phyloP scores from a whole-genome alignment of 2,113 vertebrate species.

The Sinosuthora webbiana region DNA sequence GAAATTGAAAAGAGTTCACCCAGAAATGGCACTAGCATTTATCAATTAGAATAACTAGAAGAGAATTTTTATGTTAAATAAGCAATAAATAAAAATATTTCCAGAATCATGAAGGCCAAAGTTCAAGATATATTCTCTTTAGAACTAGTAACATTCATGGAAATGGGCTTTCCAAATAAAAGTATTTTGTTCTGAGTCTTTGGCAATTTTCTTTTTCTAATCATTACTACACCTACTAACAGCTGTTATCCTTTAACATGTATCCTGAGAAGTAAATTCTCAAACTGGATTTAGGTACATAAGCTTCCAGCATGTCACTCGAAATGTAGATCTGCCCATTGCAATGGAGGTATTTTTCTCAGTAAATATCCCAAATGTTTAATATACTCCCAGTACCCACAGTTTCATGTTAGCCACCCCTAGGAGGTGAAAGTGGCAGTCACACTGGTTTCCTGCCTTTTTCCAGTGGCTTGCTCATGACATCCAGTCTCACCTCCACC shows the following conservation, averaged over 20 bases:
- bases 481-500: neutral
- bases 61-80: neutral
- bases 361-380: neutral
- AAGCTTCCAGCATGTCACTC: neutral
- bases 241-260: neutral
- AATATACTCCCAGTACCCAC: accelerated
- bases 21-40: neutral
- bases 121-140: neutral
- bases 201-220: neutral
- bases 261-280: neutral
- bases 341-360: neutral
- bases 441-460: neutral
- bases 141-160: neutral
- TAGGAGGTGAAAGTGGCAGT: neutral
- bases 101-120: neutral
- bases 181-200: neutral
- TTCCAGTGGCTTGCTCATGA: neutral
- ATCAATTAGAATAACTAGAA: neutral
- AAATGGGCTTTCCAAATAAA: neutral
- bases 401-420: neutral
- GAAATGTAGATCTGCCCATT: neutral
- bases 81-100: neutral
- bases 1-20: neutral
- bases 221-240: accelerated
- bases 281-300: neutral